phyloP scores from a whole-genome alignment of 2,888 invertebrate genomes.

The Diarsia rubi region DNA sequence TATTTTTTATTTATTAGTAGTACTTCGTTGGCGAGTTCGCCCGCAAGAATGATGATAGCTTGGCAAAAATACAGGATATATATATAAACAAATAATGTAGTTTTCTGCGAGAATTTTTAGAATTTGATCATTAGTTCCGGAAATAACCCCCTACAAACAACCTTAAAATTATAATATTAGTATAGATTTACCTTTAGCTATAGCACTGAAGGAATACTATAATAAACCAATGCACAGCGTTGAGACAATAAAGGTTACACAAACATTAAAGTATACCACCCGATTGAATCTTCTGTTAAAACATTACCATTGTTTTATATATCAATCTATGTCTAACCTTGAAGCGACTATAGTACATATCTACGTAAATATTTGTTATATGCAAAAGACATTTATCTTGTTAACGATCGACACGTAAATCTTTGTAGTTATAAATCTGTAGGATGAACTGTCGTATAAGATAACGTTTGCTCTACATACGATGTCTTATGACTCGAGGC shows the following conservation, averaged over 20 bases:
- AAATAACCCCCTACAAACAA: too few species aligned
- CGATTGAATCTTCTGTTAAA: neutral
- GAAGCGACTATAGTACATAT: neutral
- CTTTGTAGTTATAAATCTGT: conserved; percentile 22
- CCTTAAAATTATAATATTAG: too few species aligned
- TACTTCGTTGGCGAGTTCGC: too few species aligned
- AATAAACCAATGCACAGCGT: neutral
- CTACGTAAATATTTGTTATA: neutral
- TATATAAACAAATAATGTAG: too few species aligned
- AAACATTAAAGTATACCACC: neutral
- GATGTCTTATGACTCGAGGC: too few species aligned
- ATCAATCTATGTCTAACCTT: conserved; percentile 16
- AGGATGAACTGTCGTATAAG: neutral
- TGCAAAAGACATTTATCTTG: conserved; percentile 10
- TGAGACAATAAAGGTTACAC: too few species aligned
- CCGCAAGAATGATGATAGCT: too few species aligned
- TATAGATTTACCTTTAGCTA: neutral
- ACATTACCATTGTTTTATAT: neutral
- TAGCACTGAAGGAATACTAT: neutral
- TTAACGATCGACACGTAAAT: conserved; percentile 36
- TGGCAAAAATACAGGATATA: too few species aligned
- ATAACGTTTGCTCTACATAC: neutral
- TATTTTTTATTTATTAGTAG: neutral
- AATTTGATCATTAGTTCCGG: too few species aligned
- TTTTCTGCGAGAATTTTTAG: too few species aligned